Base-by-base conservation (phyloP, 2,113 vertebrate genomes). In the Xiphias gladius region DNA sequence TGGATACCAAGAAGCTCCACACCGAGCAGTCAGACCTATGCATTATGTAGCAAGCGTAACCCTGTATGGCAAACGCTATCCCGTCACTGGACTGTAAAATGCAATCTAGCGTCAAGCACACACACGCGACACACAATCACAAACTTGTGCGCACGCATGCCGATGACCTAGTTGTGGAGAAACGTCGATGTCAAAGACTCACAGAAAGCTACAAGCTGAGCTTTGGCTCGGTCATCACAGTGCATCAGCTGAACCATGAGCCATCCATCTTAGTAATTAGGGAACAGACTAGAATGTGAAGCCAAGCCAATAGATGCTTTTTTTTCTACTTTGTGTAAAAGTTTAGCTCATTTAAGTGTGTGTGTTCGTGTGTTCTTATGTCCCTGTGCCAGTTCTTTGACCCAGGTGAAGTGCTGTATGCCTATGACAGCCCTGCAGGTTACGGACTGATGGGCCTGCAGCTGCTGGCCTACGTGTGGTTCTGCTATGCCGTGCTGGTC, bases 391-490 rank as follows among this genome's bases (percentile, higher is more conserved):
- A 98, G 97, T 97, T 97, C 88, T 97, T 98, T 62, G 97, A 98
- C 88, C 97, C 97, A 5, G 97, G 97, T 16, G 96, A 97, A 91
- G 97, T 98, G 76, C 94, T 98, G 43, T 98, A 98, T 62, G 96
- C 96, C 0, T 98, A 97, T 12, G 97, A 98, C 93, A 98, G 97
- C 43, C 97, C 97, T 0, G 97, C 97, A 0, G 97, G 97, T 43
- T 97, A 98, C 0, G 97, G 97, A 20, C 95, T 98, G 86, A 97
- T 98, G 85, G 94, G 95, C 19, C 94, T 98, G 78, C 97, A 97
- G 95, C 96, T 97, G 83, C 94, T 97, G 14, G 97, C 97, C 24
- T 98, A 97, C 9, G 96, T 97, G 83, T 98, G 97, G 97, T 98
- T 98, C 94, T 96, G 96, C 93, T 97, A 97, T 0, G 97, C 97